Base-by-base conservation (phyloP, 2,888 invertebrate species). In the Myopa testacea region DNA sequence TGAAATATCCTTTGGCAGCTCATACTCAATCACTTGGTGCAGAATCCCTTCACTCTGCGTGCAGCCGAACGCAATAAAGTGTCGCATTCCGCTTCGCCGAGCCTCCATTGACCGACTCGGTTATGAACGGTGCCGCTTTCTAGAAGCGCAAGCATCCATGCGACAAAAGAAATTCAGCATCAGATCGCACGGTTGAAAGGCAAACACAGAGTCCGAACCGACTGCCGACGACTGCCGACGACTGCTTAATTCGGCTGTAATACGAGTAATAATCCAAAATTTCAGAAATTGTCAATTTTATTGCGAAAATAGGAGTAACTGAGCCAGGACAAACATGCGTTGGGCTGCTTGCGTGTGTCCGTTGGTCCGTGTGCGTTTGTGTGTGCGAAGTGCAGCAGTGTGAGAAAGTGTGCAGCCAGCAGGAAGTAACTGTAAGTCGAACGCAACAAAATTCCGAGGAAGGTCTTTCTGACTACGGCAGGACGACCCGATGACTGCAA, bases 21-120 rank as follows among this genome's bases (percentile, higher is more conserved):
- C 8, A 26, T 26, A 26, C 62, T 26, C 26, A 62, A n/a, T 8
- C 19, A 6, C 16, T 6, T 34, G n/a, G 58, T 58, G 58, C 58
- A 12, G 19, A 58, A 58, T 58, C 4, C 19, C 5, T 58, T 58
- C 12, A 58, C 5, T 58, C 19, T 34, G 37, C 65, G 38, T 65
- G 14, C 34, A 34, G 34, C 14, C 10, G 14, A 38, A 38, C 34
- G 65, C 75, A 52, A 67, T 50, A 75, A 67, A 65, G 52, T 52
- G 75, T 75, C 37, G 75, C 75, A 63, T 74, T 65, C 74, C 65
- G 37, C 63, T 75, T 75, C 67, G 65, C 37, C 55, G 67, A 37
- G 38, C 55, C 52, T 65, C 50, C 67, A 65, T 37, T 4, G 10
- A 63, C 26, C n/a, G 63, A 34, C 8, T 37, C 63, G 34, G 38